phyloP scores from a whole-genome alignment of 2,797 vertebrate genomes.

The Pempheris klunzingeri region DNA sequence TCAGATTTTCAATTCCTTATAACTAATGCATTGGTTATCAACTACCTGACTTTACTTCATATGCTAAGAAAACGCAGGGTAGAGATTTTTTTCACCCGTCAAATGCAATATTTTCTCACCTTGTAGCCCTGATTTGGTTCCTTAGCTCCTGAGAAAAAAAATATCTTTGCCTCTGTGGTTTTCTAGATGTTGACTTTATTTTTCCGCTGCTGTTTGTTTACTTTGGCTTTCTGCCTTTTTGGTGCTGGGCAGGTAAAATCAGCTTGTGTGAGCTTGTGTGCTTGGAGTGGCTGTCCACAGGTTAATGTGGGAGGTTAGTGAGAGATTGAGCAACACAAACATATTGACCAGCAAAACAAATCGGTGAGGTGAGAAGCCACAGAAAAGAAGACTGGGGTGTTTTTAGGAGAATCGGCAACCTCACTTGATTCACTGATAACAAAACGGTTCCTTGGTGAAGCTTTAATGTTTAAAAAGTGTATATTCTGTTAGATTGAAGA shows the following conservation, averaged over 20 bases:
- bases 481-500: not conserved
- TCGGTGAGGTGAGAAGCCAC: constrained; percentile 16
- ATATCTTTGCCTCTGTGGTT: constrained; percentile 8
- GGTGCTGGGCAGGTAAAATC: constrained; percentile 19
- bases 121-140: not conserved
- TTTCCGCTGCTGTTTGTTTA: constrained; percentile 42
- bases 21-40: not conserved
- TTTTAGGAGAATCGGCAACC: not conserved
- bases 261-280: constrained; percentile 1
- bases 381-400: not conserved
- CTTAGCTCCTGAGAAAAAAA: not conserved
- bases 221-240: constrained; percentile 14
- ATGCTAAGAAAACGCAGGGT: not conserved
- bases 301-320: constrained; percentile 9
- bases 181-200: constrained; percentile 16
- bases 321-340: constrained; percentile 40
- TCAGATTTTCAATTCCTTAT: not conserved
- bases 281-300: not conserved
- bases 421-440: not conserved
- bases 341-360: constrained; percentile 46
- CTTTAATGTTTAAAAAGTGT: not conserved
- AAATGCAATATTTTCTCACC: not conserved
- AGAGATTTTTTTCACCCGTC: not conserved
- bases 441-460: not conserved
- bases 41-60: not conserved